Conservation (phyloP, 2,113 vertebrate species). For the Odobenus rosmarus region DNA sequence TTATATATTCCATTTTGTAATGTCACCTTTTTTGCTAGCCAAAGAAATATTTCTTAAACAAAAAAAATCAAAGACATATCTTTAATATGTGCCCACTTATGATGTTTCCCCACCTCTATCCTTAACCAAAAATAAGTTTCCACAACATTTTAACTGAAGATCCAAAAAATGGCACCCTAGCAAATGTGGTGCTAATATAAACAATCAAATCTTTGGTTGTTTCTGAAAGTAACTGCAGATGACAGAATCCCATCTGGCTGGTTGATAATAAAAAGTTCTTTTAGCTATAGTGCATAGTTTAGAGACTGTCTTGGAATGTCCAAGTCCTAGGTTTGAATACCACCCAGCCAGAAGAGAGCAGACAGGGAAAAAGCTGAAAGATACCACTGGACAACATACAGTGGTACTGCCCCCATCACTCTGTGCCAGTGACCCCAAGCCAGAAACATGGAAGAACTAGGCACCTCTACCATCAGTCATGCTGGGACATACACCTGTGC, state of each 20-base stretch:
- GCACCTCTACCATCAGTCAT: neutral
- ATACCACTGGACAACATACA: neutral
- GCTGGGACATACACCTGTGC: neutral
- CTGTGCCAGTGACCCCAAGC: neutral
- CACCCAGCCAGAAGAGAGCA: neutral
- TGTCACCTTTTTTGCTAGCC: neutral
- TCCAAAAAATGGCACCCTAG: neutral
- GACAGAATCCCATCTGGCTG: neutral
- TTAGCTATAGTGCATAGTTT: neutral
- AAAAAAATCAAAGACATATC: neutral
- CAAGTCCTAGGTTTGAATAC: neutral
- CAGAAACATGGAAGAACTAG: neutral
- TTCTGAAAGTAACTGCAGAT: neutral
- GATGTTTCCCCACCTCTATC: neutral
- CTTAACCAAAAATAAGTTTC: slow-evolving; percentile 25
- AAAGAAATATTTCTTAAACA: slow-evolving; percentile 7
- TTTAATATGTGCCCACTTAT: neutral
- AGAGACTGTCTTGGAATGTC: neutral
- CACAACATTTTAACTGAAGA: neutral
- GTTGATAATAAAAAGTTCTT: neutral
- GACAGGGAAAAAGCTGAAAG: neutral
- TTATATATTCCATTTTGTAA: neutral
- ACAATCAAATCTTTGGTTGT: neutral
- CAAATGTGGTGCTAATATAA: neutral
- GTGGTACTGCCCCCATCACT: too few relatives aligned